Evolutionary conservation across 2,797 vertebrate species (phyloP).

Genomic region (Chelonia mydas): DNA sequence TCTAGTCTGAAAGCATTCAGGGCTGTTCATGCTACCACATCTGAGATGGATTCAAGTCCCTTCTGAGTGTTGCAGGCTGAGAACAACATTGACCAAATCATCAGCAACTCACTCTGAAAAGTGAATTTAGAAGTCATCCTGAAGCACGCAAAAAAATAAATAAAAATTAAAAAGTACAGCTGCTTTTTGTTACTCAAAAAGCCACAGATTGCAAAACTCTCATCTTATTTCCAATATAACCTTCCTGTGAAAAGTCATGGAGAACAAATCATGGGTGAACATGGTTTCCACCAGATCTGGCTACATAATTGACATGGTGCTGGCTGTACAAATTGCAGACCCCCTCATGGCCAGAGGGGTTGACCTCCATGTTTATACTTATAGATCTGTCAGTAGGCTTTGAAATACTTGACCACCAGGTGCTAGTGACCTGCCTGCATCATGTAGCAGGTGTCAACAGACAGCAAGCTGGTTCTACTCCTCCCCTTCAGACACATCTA

Average conservation of each 20-base stretch:
- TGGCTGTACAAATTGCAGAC: not conserved
- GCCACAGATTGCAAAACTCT: not conserved
- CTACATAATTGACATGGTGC: not conserved
- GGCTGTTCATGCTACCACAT: not conserved
- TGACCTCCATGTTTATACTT: not conserved
- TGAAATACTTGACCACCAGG: not conserved
- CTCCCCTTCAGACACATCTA: not conserved
- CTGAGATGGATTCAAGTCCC: not conserved
- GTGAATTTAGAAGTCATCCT: not conserved
- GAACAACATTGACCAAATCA: not conserved
- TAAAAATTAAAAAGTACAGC: rapidly evolving
- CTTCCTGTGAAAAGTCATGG: not conserved
- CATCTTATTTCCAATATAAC: not conserved
- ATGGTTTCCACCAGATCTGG: not conserved
- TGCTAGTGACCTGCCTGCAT: not conserved
- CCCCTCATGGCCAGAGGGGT: not conserved
- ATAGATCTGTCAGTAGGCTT: not conserved
- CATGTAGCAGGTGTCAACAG: not conserved
- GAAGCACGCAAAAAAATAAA: not conserved
- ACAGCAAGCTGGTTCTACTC: not conserved
- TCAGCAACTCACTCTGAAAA: not conserved
- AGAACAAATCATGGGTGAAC: not conserved
- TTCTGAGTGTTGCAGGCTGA: not conserved
- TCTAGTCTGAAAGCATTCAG: not conserved
- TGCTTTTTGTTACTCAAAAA: not conserved